Conservation (phyloP, 2,888 invertebrate species). For the Dicranocentrus wangi region DNA sequence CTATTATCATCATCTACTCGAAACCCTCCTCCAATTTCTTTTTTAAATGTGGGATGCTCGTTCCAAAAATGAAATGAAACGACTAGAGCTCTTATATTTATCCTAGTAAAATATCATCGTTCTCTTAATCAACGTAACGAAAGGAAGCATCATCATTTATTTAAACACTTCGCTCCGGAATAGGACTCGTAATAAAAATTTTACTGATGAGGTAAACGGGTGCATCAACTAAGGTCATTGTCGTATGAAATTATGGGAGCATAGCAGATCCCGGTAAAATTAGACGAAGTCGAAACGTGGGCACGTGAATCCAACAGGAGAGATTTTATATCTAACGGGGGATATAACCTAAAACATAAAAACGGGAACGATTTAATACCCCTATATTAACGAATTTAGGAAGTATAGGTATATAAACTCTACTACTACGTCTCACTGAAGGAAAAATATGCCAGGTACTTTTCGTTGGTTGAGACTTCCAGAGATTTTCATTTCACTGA, state of each 20-base stretch:
- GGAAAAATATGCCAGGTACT: no score
- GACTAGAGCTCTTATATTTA: neutral
- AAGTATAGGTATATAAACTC: no score
- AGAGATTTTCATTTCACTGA: constrained; percentile 33
- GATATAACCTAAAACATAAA: no score
- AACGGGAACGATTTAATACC: no score
- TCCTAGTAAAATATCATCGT: neutral
- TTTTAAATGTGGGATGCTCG: neutral
- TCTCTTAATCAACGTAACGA: neutral
- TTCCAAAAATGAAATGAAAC: constrained; percentile 6
- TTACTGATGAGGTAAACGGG: constrained; percentile 24
- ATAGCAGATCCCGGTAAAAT: neutral
- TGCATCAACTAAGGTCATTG: constrained; percentile 25
- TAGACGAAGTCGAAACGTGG: no score
- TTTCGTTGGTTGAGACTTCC: no score
- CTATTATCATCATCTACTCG: constrained; percentile 2
- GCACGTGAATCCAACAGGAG: no score
- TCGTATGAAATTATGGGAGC: constrained; percentile 1
- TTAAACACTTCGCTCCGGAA: constrained; percentile 4
- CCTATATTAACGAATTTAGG: no score
- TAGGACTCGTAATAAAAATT: constrained; percentile 7
- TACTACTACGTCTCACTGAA: no score
- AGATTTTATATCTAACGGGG: no score
- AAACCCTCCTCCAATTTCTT: neutral
- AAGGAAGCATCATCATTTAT: constrained; percentile 28